Evolutionary conservation across 2,888 invertebrate genomes (phyloP), one percentile per base, ranked within the genome.

Genomic region (Chrysina gloriosa): DNA sequence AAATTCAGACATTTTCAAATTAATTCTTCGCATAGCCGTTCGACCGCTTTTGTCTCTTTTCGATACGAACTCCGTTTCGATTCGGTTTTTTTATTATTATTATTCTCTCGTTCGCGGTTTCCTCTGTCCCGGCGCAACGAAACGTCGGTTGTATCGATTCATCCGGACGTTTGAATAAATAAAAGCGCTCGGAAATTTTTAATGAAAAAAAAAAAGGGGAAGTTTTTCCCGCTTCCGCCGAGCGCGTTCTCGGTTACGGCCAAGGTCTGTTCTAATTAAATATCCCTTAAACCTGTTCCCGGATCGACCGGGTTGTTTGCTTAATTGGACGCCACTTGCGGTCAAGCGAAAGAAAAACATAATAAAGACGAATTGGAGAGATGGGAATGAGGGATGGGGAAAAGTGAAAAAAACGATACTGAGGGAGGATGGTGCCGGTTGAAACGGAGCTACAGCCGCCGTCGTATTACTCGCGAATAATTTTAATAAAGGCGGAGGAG

Each of bases 1-100:
- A 58, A 58, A 58, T 58, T 58, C 39, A 58, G 58, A 58, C 58
- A 58, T 58, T 42, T 50, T 39, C 58, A 58, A 58, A 58, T 58
- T 58, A 42, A 58, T 58, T 58, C 58, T 58, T 58, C 27, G 14
- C 25, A 25, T 58, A 39, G 58, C 39, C 11, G 58, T 7, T 45
- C 16, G 2, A 19, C 45, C 21, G 7, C 9, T 9, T 45, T 19
- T 21, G 19, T 45, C 7, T 21, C 7, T 45, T 45, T 45, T 19
- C 45, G 5, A 16, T 45, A 45, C 9, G 21, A 21, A 19, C 7
- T 45, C 9, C 45, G 21, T 7, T 45, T 9, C 45, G 21, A 19
- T 6, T 7, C 3, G 21, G 16, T 45, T 45, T 45, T 6, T 31
- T 31, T n/a, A n/a, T n/a, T n/a, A n/a, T n/a, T n/a, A n/a, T n/a